Evolutionary conservation across 2,888 invertebrate genomes (phyloP), one percentile per base, ranked within the genome.

Genomic region (Clivina fossor): DNA sequence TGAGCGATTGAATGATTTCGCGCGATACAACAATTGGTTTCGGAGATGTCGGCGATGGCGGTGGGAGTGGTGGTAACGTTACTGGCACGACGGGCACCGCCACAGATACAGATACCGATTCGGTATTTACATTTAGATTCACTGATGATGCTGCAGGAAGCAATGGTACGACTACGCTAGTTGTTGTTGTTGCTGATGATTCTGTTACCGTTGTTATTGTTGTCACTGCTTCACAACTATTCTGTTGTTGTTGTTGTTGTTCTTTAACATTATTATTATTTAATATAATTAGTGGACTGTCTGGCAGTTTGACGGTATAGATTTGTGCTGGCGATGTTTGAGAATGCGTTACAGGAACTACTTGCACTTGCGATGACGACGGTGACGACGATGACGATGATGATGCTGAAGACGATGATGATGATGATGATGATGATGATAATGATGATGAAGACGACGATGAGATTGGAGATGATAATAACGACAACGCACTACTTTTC

Each of bases 11-110:
- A 66, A 64, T 53, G 62, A 59, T 19, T 62, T 56, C 54, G 9
- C 68, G 65, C 11, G 66, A 65, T 53, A 64, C 66, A 37, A 65
- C 59, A 2, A 65, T 64, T 18, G 68, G 66, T 40, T 66, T 66
- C 3, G 66, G 65, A 8, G 68, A 65, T 51, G 69, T 68, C 63
- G 5, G 68, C 59, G 26, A 66, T 63, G 20, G 67, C 62, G n/a
- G 65, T 66, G 24, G 66, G 65, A 51, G 64, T 61, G 20, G 63
- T 58, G 64, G 55, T 1, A 62, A 64, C 37, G 30, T 28, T 5
- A 46, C 32, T 8, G 46, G 46, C n/a, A 55, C 46, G 3, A 18
- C 30, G 30, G 15, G 30, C 28, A 11, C 38, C n/a, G 47, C 46
- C 2, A 18, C 30, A 38, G 15, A 32, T 30, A 11, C 38, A 7